phyloP scores from a whole-genome alignment of 2,797 vertebrate species.

The Sebastes iracundus region DNA sequence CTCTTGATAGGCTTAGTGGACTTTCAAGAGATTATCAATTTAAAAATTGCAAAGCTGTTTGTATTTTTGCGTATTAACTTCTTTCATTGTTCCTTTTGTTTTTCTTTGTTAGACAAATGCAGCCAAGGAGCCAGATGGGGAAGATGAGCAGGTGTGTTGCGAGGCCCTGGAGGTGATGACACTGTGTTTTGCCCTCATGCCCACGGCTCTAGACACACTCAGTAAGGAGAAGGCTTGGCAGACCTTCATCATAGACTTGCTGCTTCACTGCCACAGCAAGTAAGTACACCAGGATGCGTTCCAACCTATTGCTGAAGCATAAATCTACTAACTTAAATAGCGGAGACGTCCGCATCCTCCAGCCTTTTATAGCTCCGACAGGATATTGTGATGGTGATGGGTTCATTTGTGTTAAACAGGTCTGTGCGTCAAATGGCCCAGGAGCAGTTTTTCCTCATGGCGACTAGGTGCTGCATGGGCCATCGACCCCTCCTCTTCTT shows the following conservation, averaged over 20 bases:
- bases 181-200: slow-evolving; percentile 97
- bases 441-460: slow-evolving; percentile 99
- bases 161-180: slow-evolving; percentile 99
- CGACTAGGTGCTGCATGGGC: slow-evolving; percentile 98
- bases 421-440: slow-evolving; percentile 99
- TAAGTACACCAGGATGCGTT: slow-evolving; percentile 60
- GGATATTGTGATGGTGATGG: neutral
- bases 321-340: neutral
- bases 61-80: neutral
- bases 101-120: slow-evolving; percentile 88
- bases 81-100: neutral
- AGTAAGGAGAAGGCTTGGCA: slow-evolving; percentile 99
- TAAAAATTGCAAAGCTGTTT: neutral
- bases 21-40: neutral
- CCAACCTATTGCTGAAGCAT: neutral
- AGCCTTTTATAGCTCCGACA: neutral
- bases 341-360: neutral
- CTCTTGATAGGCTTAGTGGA: neutral
- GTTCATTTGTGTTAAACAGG: slow-evolving; percentile 74
- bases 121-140: slow-evolving; percentile 93
- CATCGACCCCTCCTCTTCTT: slow-evolving; percentile 98
- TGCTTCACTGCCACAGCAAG: slow-evolving; percentile 99
- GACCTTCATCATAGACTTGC: slow-evolving; percentile 97
- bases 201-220: slow-evolving; percentile 96
- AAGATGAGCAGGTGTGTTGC: slow-evolving; percentile 99